phyloP scores from a whole-genome alignment of 2,113 vertebrate species.

The Psittacula cyanocephala region DNA sequence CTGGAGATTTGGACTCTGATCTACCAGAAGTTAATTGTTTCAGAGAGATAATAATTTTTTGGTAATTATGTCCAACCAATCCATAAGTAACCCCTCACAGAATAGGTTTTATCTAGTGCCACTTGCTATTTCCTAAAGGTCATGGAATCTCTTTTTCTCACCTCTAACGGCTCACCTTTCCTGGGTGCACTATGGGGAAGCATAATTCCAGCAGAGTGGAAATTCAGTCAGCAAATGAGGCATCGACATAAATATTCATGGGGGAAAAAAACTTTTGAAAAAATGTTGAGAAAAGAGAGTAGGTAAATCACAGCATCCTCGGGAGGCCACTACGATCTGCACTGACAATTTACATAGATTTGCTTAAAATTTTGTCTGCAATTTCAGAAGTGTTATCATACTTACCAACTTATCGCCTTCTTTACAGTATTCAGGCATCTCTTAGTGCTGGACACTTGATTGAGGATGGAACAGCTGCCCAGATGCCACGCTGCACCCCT shows the following conservation, averaged over 20 bases:
- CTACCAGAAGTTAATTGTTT: constrained; percentile 62
- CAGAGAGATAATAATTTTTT: constrained; percentile 69
- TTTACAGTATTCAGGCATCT: background rate
- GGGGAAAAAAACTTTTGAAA: constrained; percentile 57
- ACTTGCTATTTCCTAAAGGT: constrained; percentile 77
- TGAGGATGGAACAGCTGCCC: background rate
- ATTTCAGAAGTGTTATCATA: constrained; percentile 22
- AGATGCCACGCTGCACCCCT: background rate
- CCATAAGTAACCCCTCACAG: constrained; percentile 56
- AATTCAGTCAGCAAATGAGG: constrained; percentile 73
- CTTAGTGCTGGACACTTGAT: background rate
- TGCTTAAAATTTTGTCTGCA: constrained; percentile 37
- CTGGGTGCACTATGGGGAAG: constrained; percentile 67
- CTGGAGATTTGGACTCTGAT: background rate
- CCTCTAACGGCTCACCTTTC: constrained; percentile 76
- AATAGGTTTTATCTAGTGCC: constrained; percentile 62
- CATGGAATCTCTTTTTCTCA: constrained; percentile 74
- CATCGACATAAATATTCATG: constrained; percentile 76
- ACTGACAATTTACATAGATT: constrained; percentile 45
- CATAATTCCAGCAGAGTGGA: constrained; percentile 75
- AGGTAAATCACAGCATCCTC: constrained; percentile 52
- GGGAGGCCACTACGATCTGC: constrained; percentile 25
- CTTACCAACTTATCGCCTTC: background rate
- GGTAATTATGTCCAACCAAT: constrained; percentile 63
- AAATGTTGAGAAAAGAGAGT: constrained; percentile 50